Conservation (phyloP, 1,140 invertebrate species). For the Triops longicaudatus region DNA sequence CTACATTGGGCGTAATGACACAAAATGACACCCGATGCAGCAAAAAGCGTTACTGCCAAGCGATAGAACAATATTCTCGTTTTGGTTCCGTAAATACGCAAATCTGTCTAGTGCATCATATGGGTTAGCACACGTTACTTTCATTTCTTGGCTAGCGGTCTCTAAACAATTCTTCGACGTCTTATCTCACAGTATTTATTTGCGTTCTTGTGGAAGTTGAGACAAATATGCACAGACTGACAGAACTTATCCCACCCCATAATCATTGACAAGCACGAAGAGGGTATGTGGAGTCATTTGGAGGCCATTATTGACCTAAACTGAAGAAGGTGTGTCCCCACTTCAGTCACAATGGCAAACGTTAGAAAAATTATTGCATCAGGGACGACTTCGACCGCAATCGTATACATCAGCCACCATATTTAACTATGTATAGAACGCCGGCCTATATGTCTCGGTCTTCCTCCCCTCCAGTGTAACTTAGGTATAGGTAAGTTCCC, state of each 20-base stretch:
- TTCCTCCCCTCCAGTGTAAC: neutral
- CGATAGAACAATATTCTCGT: too few relatives aligned
- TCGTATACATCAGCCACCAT: neutral
- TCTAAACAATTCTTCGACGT: neutral
- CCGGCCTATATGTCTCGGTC: neutral
- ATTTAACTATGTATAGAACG: neutral
- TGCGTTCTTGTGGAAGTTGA: neutral
- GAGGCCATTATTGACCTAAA: neutral
- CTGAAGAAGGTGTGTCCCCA: neutral
- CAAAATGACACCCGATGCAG: too few relatives aligned
- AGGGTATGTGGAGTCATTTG: neutral
- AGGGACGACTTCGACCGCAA: neutral
- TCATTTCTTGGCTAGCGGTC: neutral
- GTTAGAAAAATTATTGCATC: neutral
- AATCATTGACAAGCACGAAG: neutral
- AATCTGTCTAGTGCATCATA: too few relatives aligned
- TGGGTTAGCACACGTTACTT: too few relatives aligned
- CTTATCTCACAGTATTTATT: neutral
- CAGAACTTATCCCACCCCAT: neutral
- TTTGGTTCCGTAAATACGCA: too few relatives aligned
- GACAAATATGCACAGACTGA: neutral
- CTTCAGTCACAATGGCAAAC: neutral
- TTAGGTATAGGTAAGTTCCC: neutral
- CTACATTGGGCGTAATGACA: too few relatives aligned
- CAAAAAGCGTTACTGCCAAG: too few relatives aligned